Evolutionary conservation across 2,113 vertebrate genomes (phyloP), one percentile per base, ranked within the genome.

Genomic region (Megaleporinus macrocephalus): DNA sequence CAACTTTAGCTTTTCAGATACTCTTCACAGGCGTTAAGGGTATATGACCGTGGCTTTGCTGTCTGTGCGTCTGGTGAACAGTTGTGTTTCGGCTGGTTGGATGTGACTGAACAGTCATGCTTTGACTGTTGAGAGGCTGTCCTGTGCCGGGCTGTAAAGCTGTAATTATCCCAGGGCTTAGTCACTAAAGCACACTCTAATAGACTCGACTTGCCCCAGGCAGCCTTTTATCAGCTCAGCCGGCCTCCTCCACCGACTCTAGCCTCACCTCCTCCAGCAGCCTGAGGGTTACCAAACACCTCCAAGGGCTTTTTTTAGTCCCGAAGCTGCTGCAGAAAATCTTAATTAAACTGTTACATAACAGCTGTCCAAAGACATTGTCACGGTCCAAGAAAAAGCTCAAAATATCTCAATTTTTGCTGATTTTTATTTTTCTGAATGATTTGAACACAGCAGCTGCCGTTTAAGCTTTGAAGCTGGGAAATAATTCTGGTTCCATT

Each of bases 141-240:
- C 73, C 71, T 78, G 41, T 62, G 76, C 41, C 62, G 51, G 72
- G 51, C 53, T 74, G 72, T 81, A 79, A 82, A 85, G 70, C 62
- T 82, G 55, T 82, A 85, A 85, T 85, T 85, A 82, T 79, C 71
- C 33, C 14, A 29, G 15, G 41, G 75, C 80, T 85, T 82, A 79
- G 41, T 82, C 79, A 79, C 80, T 85, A 82, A 85, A 79, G 72
- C 66, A 1, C 62, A 55, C 80, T 81, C 79, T 85, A 79, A 85
- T 82, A 85, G 74, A 79, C 75, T 63, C 10, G 27, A 26, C 26
- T 70, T 51, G 61, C 80, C 80, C 79, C 36, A 30, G 76, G 83
- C 47, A 12, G 15, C 73, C 24, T 30, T 71, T 85, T 85, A 81
- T 78, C 69, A 62, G 72, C 41, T 78, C 79, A 62, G 26, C 27